phyloP scores from a whole-genome alignment of 2,888 invertebrate species.

The Nebria salina region DNA sequence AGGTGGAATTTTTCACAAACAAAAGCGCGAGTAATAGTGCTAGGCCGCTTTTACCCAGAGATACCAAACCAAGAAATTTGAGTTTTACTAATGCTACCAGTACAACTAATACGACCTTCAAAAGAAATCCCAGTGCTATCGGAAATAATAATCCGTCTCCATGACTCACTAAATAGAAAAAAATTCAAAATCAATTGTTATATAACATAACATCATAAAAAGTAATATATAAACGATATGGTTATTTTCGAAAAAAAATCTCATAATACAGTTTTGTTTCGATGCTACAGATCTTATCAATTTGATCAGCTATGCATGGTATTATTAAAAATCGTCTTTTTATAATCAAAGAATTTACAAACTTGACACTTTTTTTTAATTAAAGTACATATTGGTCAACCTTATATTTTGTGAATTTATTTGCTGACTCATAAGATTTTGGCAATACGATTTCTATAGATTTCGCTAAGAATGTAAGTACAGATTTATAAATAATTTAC shows the following conservation, averaged over 20 bases:
- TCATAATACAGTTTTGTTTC: neutral
- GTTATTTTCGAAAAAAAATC: neutral
- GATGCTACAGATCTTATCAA: no score
- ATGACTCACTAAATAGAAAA: neutral
- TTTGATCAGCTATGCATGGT: no score
- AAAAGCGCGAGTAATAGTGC: slow-evolving; percentile 23
- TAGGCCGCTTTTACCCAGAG: slow-evolving; percentile 35
- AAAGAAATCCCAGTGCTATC: slow-evolving; percentile 34
- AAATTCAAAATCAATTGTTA: no score
- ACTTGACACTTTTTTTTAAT: no score
- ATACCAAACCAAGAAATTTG: slow-evolving; percentile 30
- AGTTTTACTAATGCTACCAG: slow-evolving; percentile 33
- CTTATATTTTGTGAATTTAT: no score
- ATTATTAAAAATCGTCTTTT: no score
- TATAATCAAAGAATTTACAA: no score
- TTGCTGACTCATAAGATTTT: no score
- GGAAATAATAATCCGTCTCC: slow-evolving; percentile 34
- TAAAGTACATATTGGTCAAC: no score
- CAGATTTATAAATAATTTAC: no score
- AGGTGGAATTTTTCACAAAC: slow-evolving; percentile 33
- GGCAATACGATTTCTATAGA: no score
- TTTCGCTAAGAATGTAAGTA: no score
- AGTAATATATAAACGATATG: neutral
- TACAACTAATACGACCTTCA: slow-evolving; percentile 36
- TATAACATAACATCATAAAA: neutral